Base-by-base conservation (phyloP, 2,888 invertebrate species). In the Mechanitis messenoides region DNA sequence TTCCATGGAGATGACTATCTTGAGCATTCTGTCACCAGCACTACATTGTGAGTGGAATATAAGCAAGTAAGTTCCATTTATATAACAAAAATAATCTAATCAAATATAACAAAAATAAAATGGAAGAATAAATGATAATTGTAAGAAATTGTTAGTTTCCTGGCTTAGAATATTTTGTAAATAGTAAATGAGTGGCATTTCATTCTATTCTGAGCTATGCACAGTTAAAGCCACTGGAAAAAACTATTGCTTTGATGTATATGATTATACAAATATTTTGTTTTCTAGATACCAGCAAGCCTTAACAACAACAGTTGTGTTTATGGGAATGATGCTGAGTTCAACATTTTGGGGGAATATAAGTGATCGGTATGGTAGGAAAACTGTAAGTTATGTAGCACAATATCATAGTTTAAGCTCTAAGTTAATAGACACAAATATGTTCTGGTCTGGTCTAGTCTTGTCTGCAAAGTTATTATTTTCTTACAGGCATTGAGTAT, bases 1-100 rank as follows among this genome's bases (percentile, higher is more conserved):
- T 83, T 97, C 97, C 60, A 98, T 98, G 98, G 98, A 98, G 88
- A 98, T 98, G 96, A 98, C 98, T 77, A 97, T 98, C 74, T 88
- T 98, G 46, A 97, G 97, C 72, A 97, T 98, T 67, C 87, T 98
- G 47, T 96, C 97, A 20, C 98, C 98, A 11, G 97, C 98, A 0
- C 88, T 98, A 59, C 97, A 97, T 78, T 98, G 98, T 83, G 96
- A 96, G 81, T 98, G 98, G 98, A 94, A 95, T 75, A 95, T 98
- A 68, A 93, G 94, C 74, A 92, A 92, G 92, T 92, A 74, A 70
- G 80, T 72, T 3, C 9, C n/a, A n/a, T 2, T 55, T 55, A 11
- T 31, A 45, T 54, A 45, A 20, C 3, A 45, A 20, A 20, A 20
- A 20, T 20, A 20, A 28, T n/a, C 6, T 5, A 35, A 35, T 3